These are phyloP conservation scores for Lysiphlebus fabarum DNA, from an alignment of 1,140 invertebrate genomes.

Conservation along the genomic window DNA sequence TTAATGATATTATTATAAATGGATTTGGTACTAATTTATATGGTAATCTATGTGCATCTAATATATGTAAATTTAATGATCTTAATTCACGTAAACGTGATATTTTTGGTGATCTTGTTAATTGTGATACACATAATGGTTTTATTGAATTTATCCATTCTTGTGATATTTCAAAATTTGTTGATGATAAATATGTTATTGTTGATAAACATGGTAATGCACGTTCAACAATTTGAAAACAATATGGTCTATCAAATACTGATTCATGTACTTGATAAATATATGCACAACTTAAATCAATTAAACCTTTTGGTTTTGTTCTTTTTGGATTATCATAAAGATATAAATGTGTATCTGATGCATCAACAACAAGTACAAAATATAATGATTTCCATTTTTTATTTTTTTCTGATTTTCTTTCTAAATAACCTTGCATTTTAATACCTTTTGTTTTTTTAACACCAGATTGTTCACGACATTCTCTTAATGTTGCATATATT, in stretches of 20 bases:
- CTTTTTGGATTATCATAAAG: slow-evolving; percentile 96
- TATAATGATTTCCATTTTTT: slow-evolving; percentile 97
- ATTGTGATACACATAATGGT: slow-evolving; percentile 87
- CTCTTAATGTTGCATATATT: slow-evolving; percentile 87
- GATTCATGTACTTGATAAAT: slow-evolving; percentile 96
- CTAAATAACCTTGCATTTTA: slow-evolving; percentile 90
- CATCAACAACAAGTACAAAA: slow-evolving; percentile 88
- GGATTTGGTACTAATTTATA: slow-evolving; percentile 84
- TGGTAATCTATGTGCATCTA: slow-evolving; percentile 82
- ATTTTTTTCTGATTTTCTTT: slow-evolving; percentile 91
- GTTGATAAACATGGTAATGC: slow-evolving; percentile 89
- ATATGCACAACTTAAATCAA: slow-evolving; percentile 93
- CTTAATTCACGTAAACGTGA: slow-evolving; percentile 77
- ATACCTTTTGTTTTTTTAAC: slow-evolving; percentile 87
- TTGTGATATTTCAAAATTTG: slow-evolving; percentile 70
- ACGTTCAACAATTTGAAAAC: slow-evolving; percentile 92
- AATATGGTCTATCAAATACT: slow-evolving; percentile 91
- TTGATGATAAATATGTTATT: slow-evolving; percentile 87
- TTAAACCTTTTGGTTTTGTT: slow-evolving; percentile 94
- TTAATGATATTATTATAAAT: slow-evolving; percentile 82
- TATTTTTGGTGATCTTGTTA: slow-evolving; percentile 77
- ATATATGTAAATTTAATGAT: slow-evolving; percentile 78
- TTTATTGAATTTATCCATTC: slow-evolving; percentile 91
- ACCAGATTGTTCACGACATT: slow-evolving; percentile 85
- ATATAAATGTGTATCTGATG: slow-evolving; percentile 89